Percentiles rank a stretch among this genome's conserved stretches.
Evolutionary conservation across 2,797 vertebrate species (phyloP).

Genomic region (Acanthurus tractus): DNA sequence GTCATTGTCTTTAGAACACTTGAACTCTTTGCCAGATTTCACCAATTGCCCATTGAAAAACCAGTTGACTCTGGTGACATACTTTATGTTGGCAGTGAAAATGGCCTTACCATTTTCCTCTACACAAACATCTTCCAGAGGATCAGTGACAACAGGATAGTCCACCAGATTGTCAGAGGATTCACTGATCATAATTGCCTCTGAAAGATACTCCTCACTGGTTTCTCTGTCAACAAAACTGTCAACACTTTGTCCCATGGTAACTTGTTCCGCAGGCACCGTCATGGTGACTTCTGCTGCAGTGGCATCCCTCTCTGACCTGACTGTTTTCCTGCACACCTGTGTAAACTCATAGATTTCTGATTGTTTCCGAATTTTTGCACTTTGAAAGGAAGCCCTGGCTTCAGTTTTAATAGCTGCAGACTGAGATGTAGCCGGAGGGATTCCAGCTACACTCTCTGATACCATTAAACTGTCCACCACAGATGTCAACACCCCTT

Average conservation of each 20-base stretch:
- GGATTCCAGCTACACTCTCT: slow-evolving; percentile 70
- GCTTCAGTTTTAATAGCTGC: slow-evolving; percentile 75
- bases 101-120: slow-evolving; percentile 83
- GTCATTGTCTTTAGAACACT: slow-evolving; percentile 90
- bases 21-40: slow-evolving; percentile 92
- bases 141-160: slow-evolving; percentile 77
- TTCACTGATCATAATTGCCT: slow-evolving; percentile 65
- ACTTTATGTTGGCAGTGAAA: slow-evolving; percentile 84
- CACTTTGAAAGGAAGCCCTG: slow-evolving; percentile 63
- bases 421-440: slow-evolving; percentile 59
- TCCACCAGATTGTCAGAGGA: slow-evolving; percentile 58
- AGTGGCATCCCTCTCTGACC: slow-evolving; percentile 68
- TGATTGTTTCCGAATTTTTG: slow-evolving; percentile 56
- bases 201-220: slow-evolving; percentile 79
- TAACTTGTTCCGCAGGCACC: slow-evolving; percentile 21
- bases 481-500: slow-evolving; percentile 70
- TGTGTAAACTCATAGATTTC: slow-evolving; percentile 65
- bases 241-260: slow-evolving; percentile 62
- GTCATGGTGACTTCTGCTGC: slow-evolving; percentile 53
- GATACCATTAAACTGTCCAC: slow-evolving; percentile 71
- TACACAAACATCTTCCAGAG: slow-evolving; percentile 79
- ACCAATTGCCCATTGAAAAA: slow-evolving; percentile 89
- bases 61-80: slow-evolving; percentile 88
- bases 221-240: slow-evolving; percentile 72
- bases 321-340: slow-evolving; percentile 67